Percentiles rank a stretch among this genome's conserved stretches.
These are phyloP conservation scores for Eriosoma lanigerum DNA, from an alignment of 1,140 invertebrate genomes.

Conservation along the genomic window DNA sequence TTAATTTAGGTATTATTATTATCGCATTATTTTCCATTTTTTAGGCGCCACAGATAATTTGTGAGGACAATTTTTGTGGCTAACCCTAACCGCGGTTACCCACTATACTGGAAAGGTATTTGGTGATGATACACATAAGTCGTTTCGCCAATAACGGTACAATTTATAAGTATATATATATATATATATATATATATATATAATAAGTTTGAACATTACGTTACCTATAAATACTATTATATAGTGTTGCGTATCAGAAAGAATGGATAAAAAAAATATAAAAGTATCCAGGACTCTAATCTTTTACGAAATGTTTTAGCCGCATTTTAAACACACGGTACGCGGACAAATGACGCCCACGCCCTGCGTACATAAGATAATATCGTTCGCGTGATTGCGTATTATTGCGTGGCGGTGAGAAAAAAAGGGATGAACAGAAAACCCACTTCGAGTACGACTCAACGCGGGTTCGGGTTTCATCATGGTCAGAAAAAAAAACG, in stretches of 20 bases:
- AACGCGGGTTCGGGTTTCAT: background rate
- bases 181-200: too few species aligned
- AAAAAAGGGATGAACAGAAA: background rate
- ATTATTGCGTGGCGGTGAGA: background rate
- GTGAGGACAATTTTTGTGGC: conserved; percentile 39
- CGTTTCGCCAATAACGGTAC: conserved; percentile 27
- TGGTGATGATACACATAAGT: background rate
- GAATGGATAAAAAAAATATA: background rate
- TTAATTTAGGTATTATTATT: conserved; percentile 38
- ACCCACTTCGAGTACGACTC: background rate
- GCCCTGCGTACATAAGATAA: background rate
- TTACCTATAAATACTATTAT: too few species aligned
- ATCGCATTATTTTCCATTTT: background rate
- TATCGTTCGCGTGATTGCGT: conserved; percentile 2
- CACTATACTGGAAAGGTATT: background rate
- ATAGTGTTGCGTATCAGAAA: too few species aligned
- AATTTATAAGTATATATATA: too few species aligned
- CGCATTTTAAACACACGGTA: background rate
- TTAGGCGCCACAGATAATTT: conserved; percentile 34
- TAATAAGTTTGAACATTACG: too few species aligned
- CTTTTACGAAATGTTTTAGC: background rate
- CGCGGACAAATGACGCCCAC: background rate
- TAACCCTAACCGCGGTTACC: background rate
- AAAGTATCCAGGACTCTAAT: background rate
- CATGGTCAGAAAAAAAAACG: background rate